These are phyloP conservation scores for Syrrhaptes paradoxus DNA, from an alignment of 2,113 vertebrate genomes.

Conservation along the genomic window DNA sequence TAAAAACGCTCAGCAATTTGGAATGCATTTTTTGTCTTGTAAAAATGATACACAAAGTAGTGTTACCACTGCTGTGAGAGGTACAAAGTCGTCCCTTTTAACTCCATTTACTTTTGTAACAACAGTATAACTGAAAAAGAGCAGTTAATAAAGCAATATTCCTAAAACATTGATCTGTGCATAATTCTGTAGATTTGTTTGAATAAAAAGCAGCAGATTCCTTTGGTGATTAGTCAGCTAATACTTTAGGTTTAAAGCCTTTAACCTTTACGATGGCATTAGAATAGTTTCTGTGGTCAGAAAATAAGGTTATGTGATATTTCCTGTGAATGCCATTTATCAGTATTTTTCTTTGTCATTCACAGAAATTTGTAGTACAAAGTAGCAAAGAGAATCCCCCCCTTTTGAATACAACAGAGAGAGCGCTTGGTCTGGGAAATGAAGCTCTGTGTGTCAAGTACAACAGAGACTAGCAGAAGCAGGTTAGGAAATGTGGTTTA, in stretches of 20 bases:
- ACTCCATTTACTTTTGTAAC: neutral
- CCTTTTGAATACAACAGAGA: neutral
- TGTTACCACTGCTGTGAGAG: neutral
- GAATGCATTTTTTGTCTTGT: neutral
- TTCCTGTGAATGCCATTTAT: neutral
- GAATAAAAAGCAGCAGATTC: neutral
- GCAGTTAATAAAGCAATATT: neutral
- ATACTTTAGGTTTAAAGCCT: neutral
- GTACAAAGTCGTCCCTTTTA: neutral
- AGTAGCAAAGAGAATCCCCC: neutral
- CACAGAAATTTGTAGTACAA: neutral
- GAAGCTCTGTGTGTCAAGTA: neutral
- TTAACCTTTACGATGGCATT: neutral
- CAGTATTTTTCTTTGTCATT: neutral
- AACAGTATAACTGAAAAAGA: neutral
- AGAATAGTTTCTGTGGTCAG: slow-evolving; percentile 5
- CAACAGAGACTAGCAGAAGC: neutral
- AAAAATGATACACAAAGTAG: neutral
- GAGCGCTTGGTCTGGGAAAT: neutral
- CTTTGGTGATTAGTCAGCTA: neutral
- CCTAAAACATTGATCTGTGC: neutral
- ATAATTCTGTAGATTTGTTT: neutral
- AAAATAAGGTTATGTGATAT: neutral
- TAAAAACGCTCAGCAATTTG: neutral
- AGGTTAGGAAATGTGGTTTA: neutral